Conservation (phyloP, 2,888 invertebrate genomes). For the Torymus tubicola region DNA sequence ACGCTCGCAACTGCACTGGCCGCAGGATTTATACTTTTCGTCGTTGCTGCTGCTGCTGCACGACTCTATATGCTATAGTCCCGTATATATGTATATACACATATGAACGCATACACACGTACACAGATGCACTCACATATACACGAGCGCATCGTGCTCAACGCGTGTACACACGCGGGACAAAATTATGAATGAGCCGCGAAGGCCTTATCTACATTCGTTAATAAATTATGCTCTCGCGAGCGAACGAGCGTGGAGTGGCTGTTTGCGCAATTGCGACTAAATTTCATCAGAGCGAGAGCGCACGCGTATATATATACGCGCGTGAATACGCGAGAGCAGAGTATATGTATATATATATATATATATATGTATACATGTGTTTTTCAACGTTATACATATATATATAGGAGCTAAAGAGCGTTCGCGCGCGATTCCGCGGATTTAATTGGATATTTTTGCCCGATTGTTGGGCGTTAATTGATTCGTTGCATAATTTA, state of each 20-base stretch:
- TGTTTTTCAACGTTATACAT: too few species aligned
- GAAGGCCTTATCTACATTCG: conserved; percentile 31
- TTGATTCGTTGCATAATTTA: conserved; percentile 20
- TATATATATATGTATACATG: too few species aligned
- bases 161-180: neutral
- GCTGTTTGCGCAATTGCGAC: conserved; percentile 22
- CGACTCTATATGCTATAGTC: too few species aligned
- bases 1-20: neutral
- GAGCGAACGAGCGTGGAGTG: too few species aligned
- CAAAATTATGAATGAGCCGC: conserved; percentile 25
- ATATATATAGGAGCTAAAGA: too few species aligned
- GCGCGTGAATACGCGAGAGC: too few species aligned
- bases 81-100: too few species aligned
- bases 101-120: too few species aligned
- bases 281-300: conserved; percentile 21
- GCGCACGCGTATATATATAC: neutral
- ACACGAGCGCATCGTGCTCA: neutral
- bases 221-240: conserved; percentile 37
- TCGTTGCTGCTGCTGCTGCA: too few species aligned
- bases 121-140: too few species aligned
- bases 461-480: neutral
- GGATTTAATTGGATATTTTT: conserved; percentile 7
- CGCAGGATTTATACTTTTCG: conserved; percentile 33
- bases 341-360: too few species aligned
- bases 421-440: too few species aligned